Base-by-base conservation (phyloP, 1,140 invertebrate species). In the Diploscapter pachys region DNA sequence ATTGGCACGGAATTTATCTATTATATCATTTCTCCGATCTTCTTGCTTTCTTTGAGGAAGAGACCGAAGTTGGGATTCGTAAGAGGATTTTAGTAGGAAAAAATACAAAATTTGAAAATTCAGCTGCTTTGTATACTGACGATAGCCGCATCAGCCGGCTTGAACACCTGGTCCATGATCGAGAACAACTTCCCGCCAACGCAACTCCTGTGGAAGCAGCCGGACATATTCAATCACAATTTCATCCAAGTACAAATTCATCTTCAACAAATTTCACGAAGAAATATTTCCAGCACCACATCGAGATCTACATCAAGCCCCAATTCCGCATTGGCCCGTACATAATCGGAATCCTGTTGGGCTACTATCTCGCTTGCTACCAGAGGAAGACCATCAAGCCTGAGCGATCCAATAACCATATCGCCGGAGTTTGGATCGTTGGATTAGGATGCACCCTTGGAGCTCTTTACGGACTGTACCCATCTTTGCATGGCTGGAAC, bases 251-350 rank as follows among this genome's bases (percentile, higher is more conserved):
- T 57, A 59, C 0, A 31, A 52, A 9, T 11, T 53, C 5, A 4
- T 52, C 4, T 9, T 70, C 31, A 68, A n/a, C 56, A 8, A n/a
- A 68, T 68, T 8, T 53, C 8, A 54, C 9, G 6, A 5, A 48
- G 52, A 11, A 50, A 68, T 52, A 52, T 49, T 75, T 74, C 61
- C 64, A 80, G 76, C 83, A 85, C 68, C 83, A 85, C 72, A 67
- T 85, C 56, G 76, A 85, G 52, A 86, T 88, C 13, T 88, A 88
- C 80, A 87, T 87, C 48, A 86, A 85, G 53, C 88, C 88, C 3
- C 87, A 86, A 84, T 87, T 85, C 75, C 80, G 88, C 5, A 86
- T 88, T 52, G 84, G 85, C 0, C 83, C 87, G 13, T 88, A 87
- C 74, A 81, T 87, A 71, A 83, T 88, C 65, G 87, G 87, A 5